Conservation (phyloP, 2,888 invertebrate species). For the Schizaphis graminum region DNA sequence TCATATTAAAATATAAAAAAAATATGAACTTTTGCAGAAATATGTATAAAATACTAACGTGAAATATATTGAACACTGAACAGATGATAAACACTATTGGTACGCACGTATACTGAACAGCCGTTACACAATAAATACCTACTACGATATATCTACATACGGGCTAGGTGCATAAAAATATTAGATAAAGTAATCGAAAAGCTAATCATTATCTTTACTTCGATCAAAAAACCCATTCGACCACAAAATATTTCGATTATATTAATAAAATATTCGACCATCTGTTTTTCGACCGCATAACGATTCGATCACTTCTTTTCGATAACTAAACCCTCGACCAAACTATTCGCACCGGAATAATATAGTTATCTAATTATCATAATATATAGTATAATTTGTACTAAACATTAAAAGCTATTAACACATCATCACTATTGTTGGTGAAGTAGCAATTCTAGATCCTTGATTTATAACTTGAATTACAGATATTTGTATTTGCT, state of each 20-base stretch:
- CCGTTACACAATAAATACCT: neutral
- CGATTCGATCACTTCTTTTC: neutral
- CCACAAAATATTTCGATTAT: neutral
- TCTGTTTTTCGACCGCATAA: neutral
- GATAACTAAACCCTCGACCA: neutral
- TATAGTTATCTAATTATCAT: too few species aligned
- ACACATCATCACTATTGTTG: too few species aligned
- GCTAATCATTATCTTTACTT: neutral
- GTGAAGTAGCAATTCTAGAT: too few species aligned
- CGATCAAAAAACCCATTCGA: neutral
- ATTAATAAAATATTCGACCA: constrained; percentile 3
- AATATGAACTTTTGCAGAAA: neutral
- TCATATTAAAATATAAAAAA: neutral
- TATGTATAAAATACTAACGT: neutral
- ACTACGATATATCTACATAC: neutral
- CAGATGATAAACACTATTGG: too few species aligned
- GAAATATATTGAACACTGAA: too few species aligned
- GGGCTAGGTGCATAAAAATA: neutral
- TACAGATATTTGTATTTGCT: too few species aligned
- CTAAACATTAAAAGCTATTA: too few species aligned
- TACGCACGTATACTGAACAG: neutral
- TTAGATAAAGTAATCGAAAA: neutral
- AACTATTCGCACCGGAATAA: too few species aligned
- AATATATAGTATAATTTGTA: too few species aligned
- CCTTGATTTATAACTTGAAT: too few species aligned